Evolutionary conservation across 2,113 vertebrate species (phyloP), one percentile per base, ranked within the genome.

Genomic region (Caranx melampygus): DNA sequence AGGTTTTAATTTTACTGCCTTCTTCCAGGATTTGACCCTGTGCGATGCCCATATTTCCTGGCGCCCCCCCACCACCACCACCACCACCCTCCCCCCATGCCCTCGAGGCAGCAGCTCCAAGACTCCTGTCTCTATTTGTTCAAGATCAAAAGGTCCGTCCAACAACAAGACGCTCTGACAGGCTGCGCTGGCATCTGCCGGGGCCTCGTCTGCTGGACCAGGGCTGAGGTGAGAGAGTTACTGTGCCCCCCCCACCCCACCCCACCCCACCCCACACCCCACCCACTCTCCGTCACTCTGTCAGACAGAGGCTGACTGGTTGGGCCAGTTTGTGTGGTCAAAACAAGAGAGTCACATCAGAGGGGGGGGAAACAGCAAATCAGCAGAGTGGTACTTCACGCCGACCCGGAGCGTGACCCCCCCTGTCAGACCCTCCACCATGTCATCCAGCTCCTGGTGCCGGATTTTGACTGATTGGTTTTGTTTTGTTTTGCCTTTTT

Each of bases 1-100:
- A 91, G 87, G 75, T 73, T 89, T 88, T 90, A 87, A 92, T 91
- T 93, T 91, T 68, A 93, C 79, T 83, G 87, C 83, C 81, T 75
- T 86, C 81, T 72, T 64, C 76, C 73, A 87, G 86, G 90, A 87
- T 81, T 79, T 89, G 84, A 91, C 88, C 90, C 85, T 77, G 57
- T 78, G 76, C 45, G 86, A 78, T 75, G 85, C 84, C 88, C 81
- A 85, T 83, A 83, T 85, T 78, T 88, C 87, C 73, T 74, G 20
- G 37, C 37, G 83, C 84, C 91, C 79, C 26, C 26, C 26, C 26
- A 1, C 26, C 26, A 26, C 26, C 26, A 26, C 26, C 26, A 26
- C 26, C 26, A 26, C 26, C 26, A 26, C 26, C 26, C 26, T 26
- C 26, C 26, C 26, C 26, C 26, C 26, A 26, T 26, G 26, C 26